Conservation (phyloP, 2,113 vertebrate species). For the Saimiri boliviensis region DNA sequence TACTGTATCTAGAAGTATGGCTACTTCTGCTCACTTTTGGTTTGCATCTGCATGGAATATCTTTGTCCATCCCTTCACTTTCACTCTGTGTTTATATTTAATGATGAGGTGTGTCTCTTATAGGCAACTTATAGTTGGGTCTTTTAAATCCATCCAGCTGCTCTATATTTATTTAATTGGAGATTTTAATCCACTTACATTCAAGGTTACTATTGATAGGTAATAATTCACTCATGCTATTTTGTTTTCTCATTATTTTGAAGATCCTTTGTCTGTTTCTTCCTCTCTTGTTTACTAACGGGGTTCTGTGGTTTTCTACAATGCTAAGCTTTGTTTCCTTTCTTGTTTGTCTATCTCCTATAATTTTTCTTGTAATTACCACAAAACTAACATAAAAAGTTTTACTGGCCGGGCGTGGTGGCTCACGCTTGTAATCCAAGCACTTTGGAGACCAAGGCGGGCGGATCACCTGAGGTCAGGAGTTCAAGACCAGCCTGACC, state of each 20-base stretch:
- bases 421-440: too few species aligned
- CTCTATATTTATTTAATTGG: background rate
- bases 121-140: background rate
- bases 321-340: background rate
- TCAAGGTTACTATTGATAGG: background rate
- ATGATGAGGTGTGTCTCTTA: background rate
- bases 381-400: background rate
- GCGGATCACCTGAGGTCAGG: too few species aligned
- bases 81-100: background rate
- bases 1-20: background rate
- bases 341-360: background rate
- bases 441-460: too few species aligned
- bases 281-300: background rate
- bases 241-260: background rate
- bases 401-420: background rate
- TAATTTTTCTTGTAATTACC: background rate
- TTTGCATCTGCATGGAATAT: background rate
- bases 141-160: background rate
- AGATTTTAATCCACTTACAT: background rate
- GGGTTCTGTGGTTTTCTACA: background rate
- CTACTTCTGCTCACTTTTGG: background rate
- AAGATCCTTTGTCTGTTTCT: background rate
- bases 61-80: background rate
- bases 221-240: background rate
- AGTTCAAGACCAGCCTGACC: too few species aligned